Evolutionary conservation across 64 coral and sea anemone species (phyloP), one percentile per base, ranked within the genome.

Genomic region (Astreopora myriophthalma): DNA sequence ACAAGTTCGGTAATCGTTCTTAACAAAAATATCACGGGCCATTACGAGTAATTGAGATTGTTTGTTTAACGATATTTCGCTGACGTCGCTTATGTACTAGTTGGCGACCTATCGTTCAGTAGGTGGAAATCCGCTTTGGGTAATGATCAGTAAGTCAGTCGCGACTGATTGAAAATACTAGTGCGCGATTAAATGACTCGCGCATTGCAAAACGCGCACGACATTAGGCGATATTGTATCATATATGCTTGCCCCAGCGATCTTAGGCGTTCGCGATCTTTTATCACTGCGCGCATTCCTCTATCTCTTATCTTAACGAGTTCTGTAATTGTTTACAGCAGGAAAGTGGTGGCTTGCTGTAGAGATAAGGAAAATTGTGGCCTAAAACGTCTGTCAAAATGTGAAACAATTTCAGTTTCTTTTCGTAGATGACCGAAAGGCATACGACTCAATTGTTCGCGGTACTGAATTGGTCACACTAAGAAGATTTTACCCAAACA

Each of bases 41-140:
- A 83, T 83, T 83, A 83, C 79, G 57, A 83, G 79, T 83, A 65
- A 83, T 83, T 35, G 79, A 83, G 55, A 83, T 34, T 83, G 79
- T 83, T 83, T 83, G 79, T 83, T 83, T 83, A 83, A 65, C 33
- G 36, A 37, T 37, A n/a, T 39, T n/a, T 38, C 79, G 57, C 16
- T 83, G 79, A 83, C 79, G 55, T 83, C 32, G 22, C 22, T 55
- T 19, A 62, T 80, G 60, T 83, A 17, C 33, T n/a, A 11, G 32
- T 34, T 19, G 79, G 79, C 79, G 57, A 64, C 57, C 31, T 64
- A 19, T 32, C 52, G 8, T 63, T 36, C 26, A 63, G 76, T 31
- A 34, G 29, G 49, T 23, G 20, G 22, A 61, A 83, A 83, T 83
- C 79, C 31, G 79, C 52, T 83, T 83, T 83, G 11, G 2, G 25